Base-by-base conservation (phyloP, 2,113 vertebrate species). In the Gorsachius goisagi region DNA sequence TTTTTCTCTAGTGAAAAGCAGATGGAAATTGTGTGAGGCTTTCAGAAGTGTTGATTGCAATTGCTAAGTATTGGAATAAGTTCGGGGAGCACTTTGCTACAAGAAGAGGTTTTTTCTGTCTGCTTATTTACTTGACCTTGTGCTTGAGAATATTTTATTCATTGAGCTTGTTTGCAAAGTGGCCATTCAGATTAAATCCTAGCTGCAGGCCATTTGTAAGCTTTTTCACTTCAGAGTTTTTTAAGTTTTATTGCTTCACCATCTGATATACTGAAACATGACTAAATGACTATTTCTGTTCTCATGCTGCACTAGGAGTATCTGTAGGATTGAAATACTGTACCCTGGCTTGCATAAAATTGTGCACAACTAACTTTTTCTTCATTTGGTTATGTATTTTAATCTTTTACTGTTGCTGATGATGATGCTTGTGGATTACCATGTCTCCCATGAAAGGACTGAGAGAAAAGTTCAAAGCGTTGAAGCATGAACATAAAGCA, bases 1-100 rank as follows among this genome's bases (percentile, higher is more conserved):
- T 93, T 16, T 87, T 93, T 95, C 49, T 94, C 75, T 49, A 50
- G 49, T 22, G 76, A 92, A 94, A 96, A 95, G 16, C 33, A 91
- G 49, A 58, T 0, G 17, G 69, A 94, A 84, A 55, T 78, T 47
- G 21, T 56, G 26, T 32, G 85, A 89, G 66, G 12, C 50, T 95
- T 95, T 94, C 89, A 89, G 37, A 96, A 88, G 17, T 49, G 50
- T 35, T 75, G 60, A 82, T 22, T 83, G 15, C 11, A 37, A 49
- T 27, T 90, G 20, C 24, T 83, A 91, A 79, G 11, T 76, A 59
- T 75, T 52, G 11, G 50, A 80, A 84, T 56, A 20, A 93, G 28
- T 85, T 92, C 19, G 20, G 52, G 32, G 52, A 85, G 16, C 8
- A n/a, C 20, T 94, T 93, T 64, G 35, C 18, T 89, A 39, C 16